Evolutionary conservation across 1,140 invertebrate genomes (phyloP).

Genomic region (Apis florea): DNA sequence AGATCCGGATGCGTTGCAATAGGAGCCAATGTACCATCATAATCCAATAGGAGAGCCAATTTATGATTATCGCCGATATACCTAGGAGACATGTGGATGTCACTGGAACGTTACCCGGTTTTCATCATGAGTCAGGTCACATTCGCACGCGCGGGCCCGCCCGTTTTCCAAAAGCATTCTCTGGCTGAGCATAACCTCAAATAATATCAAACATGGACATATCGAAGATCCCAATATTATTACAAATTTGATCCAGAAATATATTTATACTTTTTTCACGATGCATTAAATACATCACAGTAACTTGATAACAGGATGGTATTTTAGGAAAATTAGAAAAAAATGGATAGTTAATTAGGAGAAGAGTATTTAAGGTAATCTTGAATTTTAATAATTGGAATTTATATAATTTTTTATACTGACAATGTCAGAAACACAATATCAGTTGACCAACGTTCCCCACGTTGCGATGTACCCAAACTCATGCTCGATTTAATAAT

Average conservation of each 20-base stretch:
- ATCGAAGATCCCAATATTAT: neutral
- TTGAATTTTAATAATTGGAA: neutral
- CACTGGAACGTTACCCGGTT: constrained; percentile 77
- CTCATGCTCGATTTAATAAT: constrained; percentile 67
- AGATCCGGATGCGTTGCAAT: constrained; percentile 94
- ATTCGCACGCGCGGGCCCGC: constrained; percentile 74
- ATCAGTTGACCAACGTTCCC: constrained; percentile 34
- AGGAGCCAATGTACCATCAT: constrained; percentile 93
- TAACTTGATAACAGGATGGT: neutral
- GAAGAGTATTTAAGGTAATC: neutral
- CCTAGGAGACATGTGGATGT: constrained; percentile 81
- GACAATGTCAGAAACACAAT: constrained; percentile 11
- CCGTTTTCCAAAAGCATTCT: constrained; percentile 59
- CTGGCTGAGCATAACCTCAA: neutral
- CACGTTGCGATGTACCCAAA: constrained; percentile 74
- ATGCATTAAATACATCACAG: neutral
- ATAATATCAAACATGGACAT: neutral
- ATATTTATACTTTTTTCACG: neutral
- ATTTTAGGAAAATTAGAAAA: neutral
- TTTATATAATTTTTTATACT: neutral
- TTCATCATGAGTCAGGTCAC: constrained; percentile 75
- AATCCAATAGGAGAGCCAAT: constrained; percentile 91
- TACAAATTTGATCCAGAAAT: neutral
- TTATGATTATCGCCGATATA: constrained; percentile 93
- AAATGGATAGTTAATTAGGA: constrained; percentile 10